Base-by-base conservation (phyloP, 2,113 vertebrate genomes). In the Ancistrus triradiatus region DNA sequence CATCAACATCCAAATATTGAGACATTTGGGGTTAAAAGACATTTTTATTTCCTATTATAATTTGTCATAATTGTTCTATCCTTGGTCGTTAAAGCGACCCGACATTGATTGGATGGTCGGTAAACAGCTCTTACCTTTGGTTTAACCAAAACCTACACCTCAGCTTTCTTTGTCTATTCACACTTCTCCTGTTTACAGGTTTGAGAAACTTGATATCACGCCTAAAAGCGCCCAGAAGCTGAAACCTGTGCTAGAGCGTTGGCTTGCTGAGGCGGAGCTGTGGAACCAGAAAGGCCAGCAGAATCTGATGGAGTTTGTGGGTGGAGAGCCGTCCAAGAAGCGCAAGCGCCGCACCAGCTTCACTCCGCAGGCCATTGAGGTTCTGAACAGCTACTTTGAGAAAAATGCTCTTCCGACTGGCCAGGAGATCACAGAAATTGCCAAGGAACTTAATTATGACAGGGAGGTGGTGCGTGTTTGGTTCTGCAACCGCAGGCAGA, bases 401-500 rank as follows among this genome's bases (percentile, higher is more conserved):
- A 96, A 96, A 80, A 98, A 97, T 19, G 90, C 94, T 0, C 63
- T 98, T 77, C 95, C 95, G 49, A 95, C 95, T 0, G 95, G 95
- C 40, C 94, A 95, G 55, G 95, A 98, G 82, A 98, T 98, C 75
- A 98, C 96, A 0, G 92, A 97, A 72, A 98, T 98, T 0, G 93
- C 95, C 3, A 89, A 94, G 80, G 93, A 98, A 87, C 92, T 98
- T 50, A 97, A 95, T 85, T 97, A 98, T 9, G 95, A 98, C 84
- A 86, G 95, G 0, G 95, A 98, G 67, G 95, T 98, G 0, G 95
- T 97, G 5, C 84, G 95, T 1, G 94, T 98, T 1, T 98, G 95
- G 95, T 98, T 98, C 86, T 98, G 95, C 86, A 98, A 98, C 77
- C 89, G 95, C 61, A 89, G 95, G 50, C 95, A 98, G 88, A 98